Evolutionary conservation across 2,888 invertebrate genomes (phyloP).

Genomic region (Criorhina ranunculi): DNA sequence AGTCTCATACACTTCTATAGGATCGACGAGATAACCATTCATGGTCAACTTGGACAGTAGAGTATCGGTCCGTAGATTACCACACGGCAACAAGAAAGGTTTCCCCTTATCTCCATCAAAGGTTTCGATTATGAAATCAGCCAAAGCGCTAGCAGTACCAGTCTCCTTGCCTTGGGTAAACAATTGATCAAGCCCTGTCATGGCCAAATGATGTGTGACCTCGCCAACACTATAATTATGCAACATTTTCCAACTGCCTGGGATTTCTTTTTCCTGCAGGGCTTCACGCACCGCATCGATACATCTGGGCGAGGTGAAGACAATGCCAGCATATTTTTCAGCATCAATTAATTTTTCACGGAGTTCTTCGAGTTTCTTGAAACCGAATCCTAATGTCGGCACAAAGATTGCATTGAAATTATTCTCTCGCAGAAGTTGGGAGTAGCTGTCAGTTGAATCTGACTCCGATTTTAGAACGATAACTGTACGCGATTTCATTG

Average conservation of each 20-base stretch:
- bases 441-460: conserved; percentile 85
- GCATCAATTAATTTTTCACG: conserved; percentile 84
- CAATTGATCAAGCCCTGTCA: conserved; percentile 84
- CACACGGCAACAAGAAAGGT: conserved; percentile 86
- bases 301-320: conserved; percentile 87
- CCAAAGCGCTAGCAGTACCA: conserved; percentile 86
- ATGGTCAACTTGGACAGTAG: conserved; percentile 84
- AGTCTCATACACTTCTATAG: conserved; percentile 86
- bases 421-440: conserved; percentile 83
- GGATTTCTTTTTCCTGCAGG: conserved; percentile 83
- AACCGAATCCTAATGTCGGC: conserved; percentile 86
- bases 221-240: conserved; percentile 86
- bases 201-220: conserved; percentile 85
- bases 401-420: conserved; percentile 85
- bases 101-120: conserved; percentile 83
- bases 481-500: conserved; percentile 79
- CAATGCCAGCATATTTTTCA: conserved; percentile 85
- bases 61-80: conserved; percentile 86
- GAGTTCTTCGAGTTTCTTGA: conserved; percentile 85
- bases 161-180: conserved; percentile 85
- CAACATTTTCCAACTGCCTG: conserved; percentile 84
- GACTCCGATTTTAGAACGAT: conserved; percentile 84
- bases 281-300: conserved; percentile 85
- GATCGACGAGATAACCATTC: conserved; percentile 84
- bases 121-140: conserved; percentile 85